These are phyloP conservation scores for Drosophila fuyamai DNA, from an alignment of 1,140 invertebrate species.

Conservation along the genomic window DNA sequence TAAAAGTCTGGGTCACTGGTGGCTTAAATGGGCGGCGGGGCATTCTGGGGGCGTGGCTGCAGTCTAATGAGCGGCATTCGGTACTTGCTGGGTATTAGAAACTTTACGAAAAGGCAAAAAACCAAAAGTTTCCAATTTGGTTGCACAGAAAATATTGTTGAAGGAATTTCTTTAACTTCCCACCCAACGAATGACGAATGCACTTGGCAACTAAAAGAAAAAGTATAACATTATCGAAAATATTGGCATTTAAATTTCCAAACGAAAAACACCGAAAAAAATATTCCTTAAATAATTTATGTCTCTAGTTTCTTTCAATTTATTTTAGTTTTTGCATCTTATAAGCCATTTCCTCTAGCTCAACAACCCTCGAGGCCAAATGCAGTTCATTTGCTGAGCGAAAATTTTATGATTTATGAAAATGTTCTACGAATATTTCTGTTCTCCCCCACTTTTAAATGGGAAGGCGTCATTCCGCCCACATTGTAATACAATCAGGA, in stretches of 20 bases:
- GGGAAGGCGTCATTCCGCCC: constrained; percentile 37
- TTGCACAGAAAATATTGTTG: constrained; percentile 44
- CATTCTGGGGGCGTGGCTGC: background rate
- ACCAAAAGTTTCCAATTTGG: constrained; percentile 50
- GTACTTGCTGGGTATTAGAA: constrained; percentile 47
- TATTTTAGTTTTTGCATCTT: background rate
- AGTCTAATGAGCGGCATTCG: constrained; percentile 55
- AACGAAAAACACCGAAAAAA: background rate
- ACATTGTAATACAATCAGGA: constrained; percentile 71
- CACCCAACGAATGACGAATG: background rate
- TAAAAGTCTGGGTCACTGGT: constrained; percentile 17
- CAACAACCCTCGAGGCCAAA: constrained; percentile 9
- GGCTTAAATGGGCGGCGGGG: constrained; percentile 28
- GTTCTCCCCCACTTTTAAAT: constrained; percentile 20
- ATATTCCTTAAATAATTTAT: constrained; percentile 15
- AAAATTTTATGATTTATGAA: constrained; percentile 65
- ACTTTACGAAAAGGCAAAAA: constrained; percentile 51
- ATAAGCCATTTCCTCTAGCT: constrained; percentile 6
- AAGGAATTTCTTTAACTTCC: constrained; percentile 4
- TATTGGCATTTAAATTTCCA: background rate
- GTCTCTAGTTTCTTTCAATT: constrained; percentile 7
- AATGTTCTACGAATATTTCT: constrained; percentile 32
- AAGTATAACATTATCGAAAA: no score
- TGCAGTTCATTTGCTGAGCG: constrained; percentile 43
- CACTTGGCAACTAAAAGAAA: background rate